Base-by-base conservation (phyloP, 2,113 vertebrate species). In the Procavia capensis region DNA sequence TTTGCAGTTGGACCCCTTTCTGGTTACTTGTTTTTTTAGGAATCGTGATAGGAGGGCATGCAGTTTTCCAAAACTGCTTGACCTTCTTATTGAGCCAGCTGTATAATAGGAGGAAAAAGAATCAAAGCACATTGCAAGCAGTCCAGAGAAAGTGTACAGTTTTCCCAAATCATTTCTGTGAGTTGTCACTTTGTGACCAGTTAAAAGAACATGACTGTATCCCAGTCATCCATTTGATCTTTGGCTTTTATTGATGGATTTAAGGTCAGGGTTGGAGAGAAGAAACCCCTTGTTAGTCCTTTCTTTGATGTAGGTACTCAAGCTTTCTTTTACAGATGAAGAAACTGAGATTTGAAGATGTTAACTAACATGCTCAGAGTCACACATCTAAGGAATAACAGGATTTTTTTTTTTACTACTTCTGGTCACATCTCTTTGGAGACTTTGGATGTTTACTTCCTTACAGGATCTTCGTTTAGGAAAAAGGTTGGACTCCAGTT, bases 171-270 rank as follows among this genome's bases (percentile, higher is more conserved):
- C 11, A 84, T 84, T 87, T 86, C 22, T 94, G 6, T 92, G 66
- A 25, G 5, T 74, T 83, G 27, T 79, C 16, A 47, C 13, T 92
- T 41, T 76, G 50, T 88, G 31, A 88, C 31, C 20, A 86, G 17
- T 92, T 93, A 93, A 89, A 91, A 63, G 24, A 39, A 16, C 20
- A 72, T 80, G 31, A 50, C 83, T 75, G 10, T 85, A 50, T 79
- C 70, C 19, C 84, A 64, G 76, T 36, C 39, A 85, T 82, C 66
- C 19, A n/a, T 68, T 88, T 70, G 68, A 11, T 93, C 45, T 25
- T 31, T 91, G 25, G 17, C 74, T 76, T 68, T n/a, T 76, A 31
- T 76, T 76, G 11, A 13, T 76, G 74, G 31, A 76, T 27, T 17
- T 68, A n/a, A 20, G 13, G 6, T 41, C 74, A 76, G 74, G 74